Percentiles rank a stretch among this genome's conserved stretches.
These are phyloP conservation scores for Drosophila yooni DNA, from an alignment of 2,888 invertebrate genomes.

Conservation along the genomic window DNA sequence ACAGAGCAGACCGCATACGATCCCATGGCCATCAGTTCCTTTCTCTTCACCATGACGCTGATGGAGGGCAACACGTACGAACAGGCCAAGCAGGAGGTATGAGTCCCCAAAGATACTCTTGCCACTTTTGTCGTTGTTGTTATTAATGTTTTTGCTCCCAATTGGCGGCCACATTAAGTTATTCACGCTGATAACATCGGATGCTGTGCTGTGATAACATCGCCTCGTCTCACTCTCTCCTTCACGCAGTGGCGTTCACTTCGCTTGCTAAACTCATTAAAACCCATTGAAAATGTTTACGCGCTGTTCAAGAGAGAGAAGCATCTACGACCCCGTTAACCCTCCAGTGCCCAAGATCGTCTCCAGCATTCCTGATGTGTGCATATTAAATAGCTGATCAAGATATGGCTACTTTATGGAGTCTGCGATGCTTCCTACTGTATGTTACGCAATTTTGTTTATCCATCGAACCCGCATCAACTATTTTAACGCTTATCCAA, in stretches of 20 bases:
- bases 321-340: neutral
- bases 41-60: constrained; percentile 87
- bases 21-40: constrained; percentile 87
- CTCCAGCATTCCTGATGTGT: neutral
- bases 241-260: neutral
- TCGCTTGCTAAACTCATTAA: neutral
- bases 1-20: constrained; percentile 88
- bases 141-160: constrained; percentile 15
- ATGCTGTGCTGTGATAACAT: constrained; percentile 1
- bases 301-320: neutral
- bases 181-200: constrained; percentile 16
- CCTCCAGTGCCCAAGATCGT: neutral
- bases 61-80: constrained; percentile 86
- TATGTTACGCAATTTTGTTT: neutral
- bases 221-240: neutral
- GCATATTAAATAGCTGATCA: neutral
- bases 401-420: neutral
- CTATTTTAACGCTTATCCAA: neutral
- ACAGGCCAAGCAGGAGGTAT: constrained; percentile 86
- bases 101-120: neutral
- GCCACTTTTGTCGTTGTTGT: neutral
- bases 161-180: constrained; percentile 8
- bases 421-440: neutral
- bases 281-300: neutral
- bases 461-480: neutral